Evolutionary conservation across 2,797 vertebrate species (phyloP), one percentile per base, ranked within the genome.

Genomic region (Cossypha heuglini): DNA sequence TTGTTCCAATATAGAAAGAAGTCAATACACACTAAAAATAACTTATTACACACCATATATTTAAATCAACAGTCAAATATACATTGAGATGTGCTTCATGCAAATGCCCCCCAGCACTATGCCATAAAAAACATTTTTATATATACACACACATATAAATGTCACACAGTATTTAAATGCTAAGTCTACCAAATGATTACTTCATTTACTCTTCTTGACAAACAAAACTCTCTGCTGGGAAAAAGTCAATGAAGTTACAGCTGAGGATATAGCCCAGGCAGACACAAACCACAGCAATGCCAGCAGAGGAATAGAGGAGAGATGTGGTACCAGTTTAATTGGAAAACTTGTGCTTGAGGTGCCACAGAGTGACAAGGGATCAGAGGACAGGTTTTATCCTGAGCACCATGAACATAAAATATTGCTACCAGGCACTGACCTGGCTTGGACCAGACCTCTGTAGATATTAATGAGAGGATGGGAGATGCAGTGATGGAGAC

Each of bases 61-160:
- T 97, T 96, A 96, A 97, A 97, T 97, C 92, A 96, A 93, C 92
- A 97, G 95, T 95, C 96, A 95, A 96, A 96, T 67, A 96, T 78
- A 90, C 91, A 91, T 67, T 74, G 94, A 94, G 93, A 86, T 48
- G 78, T 75, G 76, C 76, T 93, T 93, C 94, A 96, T 95, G 87
- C 95, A 97, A 96, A 95, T 84, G 88, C 85, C 96, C 83, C 21
- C 57, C 66, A 35, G 94, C 54, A 96, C 92, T 94, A 87, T 55
- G 68, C 82, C 94, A 87, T 91, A 95, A 96, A 97, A 97, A 92
- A 21, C 40, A 33, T 61, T 67, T 97, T 93, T 89, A 97, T 87
- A 91, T 84, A 96, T 48, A 95, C 45, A 95, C 54, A 95, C 46
- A 96, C 49, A 15, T 77, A 97, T 91, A 93, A 96, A 97, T 96